phyloP scores from a whole-genome alignment of 2,113 vertebrate species.

The Anas platyrhynchos region DNA sequence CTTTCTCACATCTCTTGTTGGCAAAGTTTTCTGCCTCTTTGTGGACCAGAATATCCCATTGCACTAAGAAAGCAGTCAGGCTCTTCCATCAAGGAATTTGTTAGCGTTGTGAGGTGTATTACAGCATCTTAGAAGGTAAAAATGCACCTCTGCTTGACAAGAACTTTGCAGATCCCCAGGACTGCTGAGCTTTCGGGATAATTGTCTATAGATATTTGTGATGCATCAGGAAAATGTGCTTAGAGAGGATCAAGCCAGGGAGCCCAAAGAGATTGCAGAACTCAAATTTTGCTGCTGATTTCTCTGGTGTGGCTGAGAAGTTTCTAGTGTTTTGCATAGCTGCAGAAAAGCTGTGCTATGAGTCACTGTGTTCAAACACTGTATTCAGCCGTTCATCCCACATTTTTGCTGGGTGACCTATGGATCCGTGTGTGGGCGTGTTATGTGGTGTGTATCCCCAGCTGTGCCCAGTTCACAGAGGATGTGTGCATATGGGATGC shows the following conservation, averaged over 20 bases:
- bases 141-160: accelerated
- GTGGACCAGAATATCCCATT: neutral
- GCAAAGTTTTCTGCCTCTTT: neutral
- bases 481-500: neutral
- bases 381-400: accelerated
- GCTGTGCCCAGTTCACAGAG: slow-evolving; percentile 24
- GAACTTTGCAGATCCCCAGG: neutral
- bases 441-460: neutral
- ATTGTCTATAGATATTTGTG: neutral
- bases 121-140: neutral
- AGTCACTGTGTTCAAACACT: neutral
- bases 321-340: neutral
- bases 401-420: neutral
- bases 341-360: neutral
- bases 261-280: neutral
- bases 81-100: neutral
- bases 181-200: neutral
- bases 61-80: neutral
- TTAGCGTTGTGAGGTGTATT: neutral
- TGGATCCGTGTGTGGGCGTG: neutral
- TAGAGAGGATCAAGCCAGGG: neutral
- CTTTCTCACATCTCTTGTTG: accelerated
- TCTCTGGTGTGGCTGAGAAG: neutral
- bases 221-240: neutral
- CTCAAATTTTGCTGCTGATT: neutral